Base-by-base conservation (phyloP, 2,797 vertebrate species). In the Urophycis tenuis region DNA sequence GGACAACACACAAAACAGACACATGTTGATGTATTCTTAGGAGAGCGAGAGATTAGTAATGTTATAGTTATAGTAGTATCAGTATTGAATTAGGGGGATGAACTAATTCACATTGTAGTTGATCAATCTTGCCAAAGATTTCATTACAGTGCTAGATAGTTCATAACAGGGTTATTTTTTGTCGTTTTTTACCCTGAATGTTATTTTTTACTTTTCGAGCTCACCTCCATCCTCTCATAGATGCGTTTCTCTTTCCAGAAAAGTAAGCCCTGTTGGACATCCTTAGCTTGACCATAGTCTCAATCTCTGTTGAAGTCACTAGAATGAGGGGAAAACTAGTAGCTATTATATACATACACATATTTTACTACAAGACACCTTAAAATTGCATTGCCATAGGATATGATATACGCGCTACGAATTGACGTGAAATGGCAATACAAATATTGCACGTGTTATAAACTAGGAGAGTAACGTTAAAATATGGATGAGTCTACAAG, bases 181-280 rank as follows among this genome's bases (percentile, higher is more conserved):
- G 53, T 60, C 9, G 53, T 60, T 60, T 53, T 53, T 60, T 5
- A 49, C 17, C 17, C 19, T 49, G 45, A 49, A 49, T 60, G n/a
- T 67, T 29, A 17, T 30, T 10, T 10, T 29, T 67, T 0, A 25
- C 60, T 29, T 30, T 3, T 29, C 5, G 60, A 11, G 2, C 60
- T 67, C 60, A 67, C 60, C 60, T 92, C 91, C 92, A 93, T 49
- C 87, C 91, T 78, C 86, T 79, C 81, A 87, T 89, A 3, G 91
- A 88, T 6, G 89, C 84, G 53, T 93, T 91, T 83, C 88, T 92
- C 79, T 77, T 89, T 41, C 92, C 92, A 75, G 90, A 91, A 80
- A 93, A 93, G 32, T 67, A 67, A 10, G 60, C 60, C 25, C 84
- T 83, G 75, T 94, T 94, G 29, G 91, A 84, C 34, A 87, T 84